Evolutionary conservation across 2,113 vertebrate genomes (phyloP), one percentile per base, ranked within the genome.

Genomic region (Amphiprion percula): DNA sequence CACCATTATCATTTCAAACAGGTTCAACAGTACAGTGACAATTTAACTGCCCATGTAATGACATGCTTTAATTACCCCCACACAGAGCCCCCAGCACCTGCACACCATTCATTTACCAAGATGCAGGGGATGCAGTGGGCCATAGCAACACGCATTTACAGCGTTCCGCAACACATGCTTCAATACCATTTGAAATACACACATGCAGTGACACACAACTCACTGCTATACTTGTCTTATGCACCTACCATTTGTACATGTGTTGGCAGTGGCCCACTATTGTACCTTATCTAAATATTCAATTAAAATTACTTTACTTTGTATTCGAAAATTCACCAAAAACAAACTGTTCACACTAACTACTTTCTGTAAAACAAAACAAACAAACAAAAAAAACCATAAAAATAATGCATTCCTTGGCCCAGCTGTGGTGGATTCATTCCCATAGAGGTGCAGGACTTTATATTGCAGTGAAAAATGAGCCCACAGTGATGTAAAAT

Each of bases 1-100:
- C 87, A 0, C 70, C 93, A 95, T 96, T 96, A 95, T 92, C 91
- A 96, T 96, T 95, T 96, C 95, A 95, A 95, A 93, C 93, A 91
- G 87, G 94, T 93, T 93, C 92, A 90, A 82, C 94, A 93, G 89
- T 94, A 93, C 90, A 93, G 93, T 86, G 95, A 94, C 94, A 95
- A 95, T 94, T 96, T 94, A 95, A 93, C 93, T 92, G 94, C 91
- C 94, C 86, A 77, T 88, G 92, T 94, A 94, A 95, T 95, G 95
- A 94, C 93, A 91, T 80, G 90, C 92, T 95, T 95, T 95, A 96
- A 95, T 96, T 94, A 95, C 70, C 90, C 79, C 78, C 82, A 64
- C 80, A 46, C 81, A 84, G 85, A 91, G 87, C 86, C 76, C 61
- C 78, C 75, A 84, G 90, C 95, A 96, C 94, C 95, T 95, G 95